Evolutionary conservation across 2,797 vertebrate species (phyloP).

Genomic region (Onychomys torridus): DNA sequence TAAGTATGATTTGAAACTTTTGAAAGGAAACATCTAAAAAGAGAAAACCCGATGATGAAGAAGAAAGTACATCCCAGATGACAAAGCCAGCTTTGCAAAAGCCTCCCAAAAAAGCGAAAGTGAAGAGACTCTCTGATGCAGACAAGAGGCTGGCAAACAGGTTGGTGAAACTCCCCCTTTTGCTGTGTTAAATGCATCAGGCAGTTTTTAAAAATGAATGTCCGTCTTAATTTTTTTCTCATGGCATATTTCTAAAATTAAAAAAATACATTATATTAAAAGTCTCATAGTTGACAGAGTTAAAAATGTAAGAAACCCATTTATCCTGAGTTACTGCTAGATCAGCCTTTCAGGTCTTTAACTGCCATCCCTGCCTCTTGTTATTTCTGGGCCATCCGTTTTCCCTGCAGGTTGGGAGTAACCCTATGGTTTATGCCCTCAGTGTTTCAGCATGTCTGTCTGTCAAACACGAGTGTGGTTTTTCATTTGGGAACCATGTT

Average conservation of each 20-base stretch:
- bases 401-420: neutral
- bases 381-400: neutral
- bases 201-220: neutral
- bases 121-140: constrained; percentile 70
- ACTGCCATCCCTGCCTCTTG: neutral
- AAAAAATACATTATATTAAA: neutral
- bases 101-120: constrained; percentile 61
- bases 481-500: neutral
- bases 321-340: neutral
- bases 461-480: neutral
- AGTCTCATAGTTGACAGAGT: neutral
- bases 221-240: neutral
- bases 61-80: neutral
- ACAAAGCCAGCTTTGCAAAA: constrained; percentile 15
- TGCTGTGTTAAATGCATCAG: neutral
- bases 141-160: constrained; percentile 76
- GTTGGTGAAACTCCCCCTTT: constrained; percentile 74
- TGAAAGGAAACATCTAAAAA: constrained; percentile 80
- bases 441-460: neutral
- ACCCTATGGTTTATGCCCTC: neutral
- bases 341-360: neutral
- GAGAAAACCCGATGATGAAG: constrained; percentile 65
- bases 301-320: neutral
- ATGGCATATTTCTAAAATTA: neutral
- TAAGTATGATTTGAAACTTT: constrained; percentile 44